These are phyloP conservation scores for Danaus melanippus DNA, from an alignment of 1,140 invertebrate species.

Conservation along the genomic window DNA sequence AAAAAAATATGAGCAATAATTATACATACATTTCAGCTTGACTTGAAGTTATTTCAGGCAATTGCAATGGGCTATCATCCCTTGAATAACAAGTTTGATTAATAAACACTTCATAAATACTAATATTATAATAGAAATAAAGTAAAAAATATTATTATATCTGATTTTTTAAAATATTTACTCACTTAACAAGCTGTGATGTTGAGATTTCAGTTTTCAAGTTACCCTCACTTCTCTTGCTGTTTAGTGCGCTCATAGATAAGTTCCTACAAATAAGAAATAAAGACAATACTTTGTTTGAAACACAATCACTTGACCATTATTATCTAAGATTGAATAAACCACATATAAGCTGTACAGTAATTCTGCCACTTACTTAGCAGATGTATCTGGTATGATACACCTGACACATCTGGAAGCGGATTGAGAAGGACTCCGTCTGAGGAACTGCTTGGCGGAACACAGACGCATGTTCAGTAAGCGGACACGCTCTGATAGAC, in stretches of 20 bases:
- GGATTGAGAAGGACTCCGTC: constrained; percentile 21
- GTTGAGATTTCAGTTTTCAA: constrained; percentile 15
- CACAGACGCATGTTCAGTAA: constrained; percentile 50
- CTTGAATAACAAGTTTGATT: constrained; percentile 9
- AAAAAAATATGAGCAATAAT: background rate
- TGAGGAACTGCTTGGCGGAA: constrained; percentile 50
- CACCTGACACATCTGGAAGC: constrained; percentile 27
- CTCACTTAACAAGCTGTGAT: background rate
- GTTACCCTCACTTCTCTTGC: constrained; percentile 28
- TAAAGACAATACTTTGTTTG: background rate
- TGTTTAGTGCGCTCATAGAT: constrained; percentile 28
- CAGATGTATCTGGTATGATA: constrained; percentile 17
- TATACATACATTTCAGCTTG: constrained; percentile 23
- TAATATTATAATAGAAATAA: background rate
- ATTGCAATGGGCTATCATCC: constrained; percentile 11
- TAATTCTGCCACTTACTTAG: constrained; percentile 29
- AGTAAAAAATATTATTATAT: too few relatives aligned
- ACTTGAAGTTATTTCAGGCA: constrained; percentile 9
- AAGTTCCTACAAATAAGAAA: constrained; percentile 30
- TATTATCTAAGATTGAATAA: background rate
- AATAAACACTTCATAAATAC: background rate
- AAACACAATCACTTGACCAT: background rate
- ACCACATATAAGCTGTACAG: too few relatives aligned
- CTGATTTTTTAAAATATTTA: too few relatives aligned
- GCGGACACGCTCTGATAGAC: constrained; percentile 35